phyloP scores from a whole-genome alignment of 1,140 invertebrate species.

The Oreohelix idahoensis region DNA sequence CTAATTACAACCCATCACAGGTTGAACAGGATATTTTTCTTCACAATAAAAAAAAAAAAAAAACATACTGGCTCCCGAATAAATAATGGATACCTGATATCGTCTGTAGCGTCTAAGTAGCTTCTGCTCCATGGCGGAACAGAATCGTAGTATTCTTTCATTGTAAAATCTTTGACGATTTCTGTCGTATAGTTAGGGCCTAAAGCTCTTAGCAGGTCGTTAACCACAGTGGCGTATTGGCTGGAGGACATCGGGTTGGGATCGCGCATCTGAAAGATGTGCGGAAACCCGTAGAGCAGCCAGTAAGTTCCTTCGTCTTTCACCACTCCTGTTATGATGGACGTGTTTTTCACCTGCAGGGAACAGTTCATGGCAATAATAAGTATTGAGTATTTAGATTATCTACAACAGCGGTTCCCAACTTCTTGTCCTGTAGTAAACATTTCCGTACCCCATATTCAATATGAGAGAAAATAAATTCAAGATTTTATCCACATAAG shows the following conservation, averaged over 20 bases:
- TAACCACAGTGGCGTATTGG: background rate
- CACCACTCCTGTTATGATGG: background rate
- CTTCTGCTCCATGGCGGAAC: background rate
- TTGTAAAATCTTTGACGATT: background rate
- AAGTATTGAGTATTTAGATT: no score
- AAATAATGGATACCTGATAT: background rate
- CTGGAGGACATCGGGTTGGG: no score
- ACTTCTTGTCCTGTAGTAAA: no score
- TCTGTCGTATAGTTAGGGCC: background rate
- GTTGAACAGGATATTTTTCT: no score
- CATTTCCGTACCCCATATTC: no score
- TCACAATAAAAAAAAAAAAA: no score
- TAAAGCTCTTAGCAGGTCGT: background rate
- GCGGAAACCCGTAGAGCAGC: background rate
- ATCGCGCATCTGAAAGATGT: background rate
- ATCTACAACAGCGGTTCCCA: no score
- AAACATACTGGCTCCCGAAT: no score
- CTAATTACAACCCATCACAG: no score
- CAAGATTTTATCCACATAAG: no score
- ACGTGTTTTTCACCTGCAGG: constrained; percentile 6
- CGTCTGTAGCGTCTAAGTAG: background rate
- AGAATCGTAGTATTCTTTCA: constrained; percentile 10
- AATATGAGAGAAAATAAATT: no score
- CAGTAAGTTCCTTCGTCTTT: constrained; percentile 15
- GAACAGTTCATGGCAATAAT: no score